phyloP scores from a whole-genome alignment of 2,113 vertebrate genomes.

The Syngnathus scovelli region DNA sequence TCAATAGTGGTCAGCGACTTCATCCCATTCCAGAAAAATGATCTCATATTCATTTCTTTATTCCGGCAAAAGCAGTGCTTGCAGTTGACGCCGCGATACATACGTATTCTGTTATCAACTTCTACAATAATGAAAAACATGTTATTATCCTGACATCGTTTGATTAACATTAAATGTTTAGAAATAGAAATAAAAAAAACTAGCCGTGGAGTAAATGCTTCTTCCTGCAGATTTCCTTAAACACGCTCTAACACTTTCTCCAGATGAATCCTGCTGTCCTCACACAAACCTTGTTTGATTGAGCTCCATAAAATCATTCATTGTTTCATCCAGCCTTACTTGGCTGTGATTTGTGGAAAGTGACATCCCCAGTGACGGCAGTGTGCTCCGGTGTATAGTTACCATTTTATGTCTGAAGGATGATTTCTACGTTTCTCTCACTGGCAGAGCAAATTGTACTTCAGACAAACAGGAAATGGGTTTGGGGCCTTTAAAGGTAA shows the following conservation, averaged over 20 bases:
- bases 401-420: constrained; percentile 26
- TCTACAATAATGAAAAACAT: background rate
- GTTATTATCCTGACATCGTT: background rate
- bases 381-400: constrained; percentile 24
- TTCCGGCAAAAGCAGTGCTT: background rate
- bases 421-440: constrained; percentile 22
- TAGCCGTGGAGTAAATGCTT: constrained; percentile 3
- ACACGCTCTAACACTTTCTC: constrained; percentile 30
- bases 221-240: constrained; percentile 25
- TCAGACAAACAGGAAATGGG: constrained; percentile 1
- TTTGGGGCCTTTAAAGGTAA: too few relatives aligned
- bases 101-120: too few relatives aligned
- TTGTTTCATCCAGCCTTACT: constrained; percentile 44
- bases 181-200: background rate
- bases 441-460: constrained; percentile 16
- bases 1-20: constrained; percentile 25
- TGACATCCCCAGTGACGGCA: constrained; percentile 43
- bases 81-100: background rate
- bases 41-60: constrained; percentile 7
- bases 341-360: constrained; percentile 58
- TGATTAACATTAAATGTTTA: background rate
- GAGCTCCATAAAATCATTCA: constrained; percentile 38
- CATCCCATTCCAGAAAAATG: constrained; percentile 32
- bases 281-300: constrained; percentile 34
- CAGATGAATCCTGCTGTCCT: constrained; percentile 47